A percentile compares a stretch with the other conserved stretches of the same genome.
phyloP scores from a whole-genome alignment of 2,888 invertebrate species.

The Omphaloscelis lunosa region DNA sequence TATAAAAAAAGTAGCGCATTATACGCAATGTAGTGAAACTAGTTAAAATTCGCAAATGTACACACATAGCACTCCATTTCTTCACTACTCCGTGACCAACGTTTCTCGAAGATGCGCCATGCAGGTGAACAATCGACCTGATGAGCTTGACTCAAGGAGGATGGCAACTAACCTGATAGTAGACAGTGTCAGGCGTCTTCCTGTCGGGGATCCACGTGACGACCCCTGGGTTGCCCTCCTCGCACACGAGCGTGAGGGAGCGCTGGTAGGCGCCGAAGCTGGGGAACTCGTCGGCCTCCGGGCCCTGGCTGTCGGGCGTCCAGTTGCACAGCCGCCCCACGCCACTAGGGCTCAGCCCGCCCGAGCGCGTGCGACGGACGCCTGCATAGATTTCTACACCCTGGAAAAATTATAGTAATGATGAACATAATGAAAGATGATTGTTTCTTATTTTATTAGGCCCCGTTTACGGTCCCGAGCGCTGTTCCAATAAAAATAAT shows the following conservation, averaged over 20 bases:
- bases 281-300: conserved; percentile 94
- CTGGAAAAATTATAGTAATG: conserved; percentile 80
- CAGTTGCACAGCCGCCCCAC: conserved; percentile 96
- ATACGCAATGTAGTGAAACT: no score
- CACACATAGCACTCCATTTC: neutral
- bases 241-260: conserved; percentile 95
- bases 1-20: no score
- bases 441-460: neutral
- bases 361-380: conserved; percentile 92
- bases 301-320: conserved; percentile 94
- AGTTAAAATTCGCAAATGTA: neutral
- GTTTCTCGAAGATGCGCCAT: conserved; percentile 6
- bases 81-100: conserved; percentile 2
- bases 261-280: conserved; percentile 98
- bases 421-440: neutral
- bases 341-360: conserved; percentile 93
- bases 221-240: conserved; percentile 95
- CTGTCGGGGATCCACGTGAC: conserved; percentile 96
- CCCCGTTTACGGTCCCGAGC: neutral
- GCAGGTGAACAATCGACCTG: neutral
- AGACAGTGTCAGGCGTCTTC: conserved; percentile 97
- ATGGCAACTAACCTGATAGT: conserved; percentile 94
- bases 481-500: neutral
- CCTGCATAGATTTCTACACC: conserved; percentile 96
- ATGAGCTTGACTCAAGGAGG: neutral